Evolutionary conservation across 2,797 vertebrate genomes (phyloP).

Genomic region (Brotogeris chrysoptera): DNA sequence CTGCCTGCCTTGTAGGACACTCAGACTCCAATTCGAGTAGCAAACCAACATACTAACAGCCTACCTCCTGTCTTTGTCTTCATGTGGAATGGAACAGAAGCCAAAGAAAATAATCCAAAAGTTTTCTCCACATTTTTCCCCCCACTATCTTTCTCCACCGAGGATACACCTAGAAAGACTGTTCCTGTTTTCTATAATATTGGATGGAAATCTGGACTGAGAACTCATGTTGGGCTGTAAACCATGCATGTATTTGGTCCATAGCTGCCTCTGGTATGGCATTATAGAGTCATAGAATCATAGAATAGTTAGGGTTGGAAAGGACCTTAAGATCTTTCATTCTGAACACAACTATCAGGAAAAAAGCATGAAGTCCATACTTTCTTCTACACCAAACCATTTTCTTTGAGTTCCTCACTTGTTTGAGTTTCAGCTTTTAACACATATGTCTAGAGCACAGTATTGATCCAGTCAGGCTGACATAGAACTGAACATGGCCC

Average conservation of each 20-base stretch:
- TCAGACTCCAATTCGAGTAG: neutral
- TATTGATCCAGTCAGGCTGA: neutral
- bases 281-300: neutral
- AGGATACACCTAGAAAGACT: neutral
- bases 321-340: neutral
- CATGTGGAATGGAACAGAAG: neutral
- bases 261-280: neutral
- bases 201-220: neutral
- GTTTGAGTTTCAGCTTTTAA: neutral
- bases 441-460: neutral
- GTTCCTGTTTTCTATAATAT: neutral
- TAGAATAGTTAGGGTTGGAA: no score
- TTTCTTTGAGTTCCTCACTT: neutral
- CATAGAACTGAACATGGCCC: neutral
- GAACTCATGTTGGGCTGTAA: neutral
- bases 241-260: neutral
- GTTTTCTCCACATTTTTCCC: neutral
- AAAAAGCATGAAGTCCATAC: neutral
- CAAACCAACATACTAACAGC: neutral
- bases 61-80: neutral
- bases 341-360: neutral
- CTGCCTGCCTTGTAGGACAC: neutral
- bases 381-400: neutral
- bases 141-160: neutral
- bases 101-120: neutral